Evolutionary conservation across 2,113 vertebrate species (phyloP).

Genomic region (Prochilodus magdalenae): DNA sequence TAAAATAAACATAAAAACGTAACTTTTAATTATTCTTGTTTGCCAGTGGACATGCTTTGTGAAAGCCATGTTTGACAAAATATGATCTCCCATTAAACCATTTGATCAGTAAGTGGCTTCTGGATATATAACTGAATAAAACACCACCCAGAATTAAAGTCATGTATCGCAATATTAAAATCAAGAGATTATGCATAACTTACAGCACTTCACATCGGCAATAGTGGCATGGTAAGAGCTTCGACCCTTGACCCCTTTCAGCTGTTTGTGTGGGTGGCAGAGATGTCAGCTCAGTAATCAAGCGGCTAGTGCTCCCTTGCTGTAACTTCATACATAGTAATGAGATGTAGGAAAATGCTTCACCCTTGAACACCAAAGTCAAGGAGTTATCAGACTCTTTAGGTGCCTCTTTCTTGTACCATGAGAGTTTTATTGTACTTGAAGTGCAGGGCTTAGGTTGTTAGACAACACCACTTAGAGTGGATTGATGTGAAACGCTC

Average conservation of each 20-base stretch:
- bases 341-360: conserved; percentile 19
- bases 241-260: conserved; percentile 5
- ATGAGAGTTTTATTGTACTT: conserved; percentile 6
- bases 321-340: conserved; percentile 26
- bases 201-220: neutral
- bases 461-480: too few relatives aligned
- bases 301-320: conserved; percentile 13
- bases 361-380: conserved; percentile 18
- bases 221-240: neutral
- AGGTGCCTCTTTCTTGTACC: neutral
- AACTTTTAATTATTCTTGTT: too few relatives aligned
- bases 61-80: neutral
- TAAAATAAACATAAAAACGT: too few relatives aligned
- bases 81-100: neutral
- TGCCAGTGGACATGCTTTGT: neutral
- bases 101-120: neutral
- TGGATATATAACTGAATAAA: neutral
- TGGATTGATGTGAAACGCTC: too few relatives aligned
- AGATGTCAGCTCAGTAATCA: neutral
- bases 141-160: neutral
- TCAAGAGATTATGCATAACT: neutral
- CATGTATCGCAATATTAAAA: neutral
- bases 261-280: conserved; percentile 12
- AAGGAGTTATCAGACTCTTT: conserved; percentile 10
- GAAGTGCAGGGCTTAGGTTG: conserved; percentile 4